Percentiles rank a stretch among this genome's conserved stretches.
phyloP scores from a whole-genome alignment of 2,113 vertebrate genomes.

The Lonchura striata region DNA sequence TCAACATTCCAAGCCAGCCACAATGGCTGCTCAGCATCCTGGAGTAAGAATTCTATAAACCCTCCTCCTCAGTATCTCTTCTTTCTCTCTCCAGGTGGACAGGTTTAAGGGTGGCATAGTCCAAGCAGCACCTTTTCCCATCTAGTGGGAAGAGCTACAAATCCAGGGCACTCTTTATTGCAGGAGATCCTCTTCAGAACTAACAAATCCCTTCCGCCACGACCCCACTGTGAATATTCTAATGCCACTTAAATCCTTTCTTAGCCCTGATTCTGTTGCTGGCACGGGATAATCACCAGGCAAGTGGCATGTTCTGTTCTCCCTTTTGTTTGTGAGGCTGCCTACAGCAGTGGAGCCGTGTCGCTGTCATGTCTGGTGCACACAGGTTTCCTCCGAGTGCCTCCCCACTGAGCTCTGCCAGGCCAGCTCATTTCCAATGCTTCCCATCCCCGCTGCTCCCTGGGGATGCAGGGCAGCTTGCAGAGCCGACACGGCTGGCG shows the following conservation, averaged over 20 bases:
- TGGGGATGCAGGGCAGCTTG: background rate
- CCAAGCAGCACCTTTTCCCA: background rate
- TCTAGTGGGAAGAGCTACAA: background rate
- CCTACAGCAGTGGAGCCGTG: background rate
- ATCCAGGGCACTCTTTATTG: background rate
- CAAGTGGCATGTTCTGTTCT: background rate
- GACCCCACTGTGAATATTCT: background rate
- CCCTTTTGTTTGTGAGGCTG: background rate
- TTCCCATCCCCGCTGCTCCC: background rate
- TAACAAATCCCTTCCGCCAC: background rate
- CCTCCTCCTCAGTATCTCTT: background rate
- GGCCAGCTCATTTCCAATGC: background rate
- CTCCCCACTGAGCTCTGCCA: background rate
- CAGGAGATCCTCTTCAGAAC: background rate
- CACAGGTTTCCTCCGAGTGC: background rate
- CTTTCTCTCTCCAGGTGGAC: background rate
- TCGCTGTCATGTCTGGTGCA: background rate
- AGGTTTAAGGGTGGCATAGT: background rate
- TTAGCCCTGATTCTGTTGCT: background rate
- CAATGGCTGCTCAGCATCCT: accelerated
- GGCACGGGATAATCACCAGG: background rate
- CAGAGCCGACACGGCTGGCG: accelerated
- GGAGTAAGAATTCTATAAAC: background rate
- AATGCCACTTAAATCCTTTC: background rate
- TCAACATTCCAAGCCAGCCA: background rate